phyloP scores from a whole-genome alignment of 2,797 vertebrate species.

The Pyrocephalus nanus region DNA sequence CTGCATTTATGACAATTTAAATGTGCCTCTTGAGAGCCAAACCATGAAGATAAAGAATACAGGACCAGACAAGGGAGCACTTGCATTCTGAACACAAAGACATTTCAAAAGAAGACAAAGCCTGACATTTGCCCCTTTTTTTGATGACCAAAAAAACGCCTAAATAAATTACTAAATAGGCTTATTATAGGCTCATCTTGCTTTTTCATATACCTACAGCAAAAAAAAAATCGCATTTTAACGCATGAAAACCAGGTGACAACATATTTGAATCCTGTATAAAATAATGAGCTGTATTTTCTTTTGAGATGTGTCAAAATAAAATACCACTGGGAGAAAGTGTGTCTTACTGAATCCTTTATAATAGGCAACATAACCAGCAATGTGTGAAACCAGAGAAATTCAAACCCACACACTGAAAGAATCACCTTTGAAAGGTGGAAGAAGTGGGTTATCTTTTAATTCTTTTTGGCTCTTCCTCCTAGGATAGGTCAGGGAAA shows the following conservation, averaged over 20 bases:
- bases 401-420: slow-evolving; percentile 1
- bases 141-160: neutral
- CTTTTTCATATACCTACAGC: neutral
- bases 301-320: slow-evolving; percentile 72
- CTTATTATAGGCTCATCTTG: neutral
- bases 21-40: slow-evolving; percentile 26
- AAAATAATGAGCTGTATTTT: slow-evolving; percentile 71
- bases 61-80: neutral
- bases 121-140: neutral
- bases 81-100: neutral
- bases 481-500: neutral
- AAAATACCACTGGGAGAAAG: slow-evolving; percentile 67
- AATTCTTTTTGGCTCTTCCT: neutral
- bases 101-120: neutral
- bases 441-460: neutral
- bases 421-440: slow-evolving; percentile 37
- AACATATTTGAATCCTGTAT: slow-evolving; percentile 52
- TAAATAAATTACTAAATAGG: neutral
- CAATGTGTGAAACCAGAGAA: slow-evolving; percentile 71
- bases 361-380: slow-evolving; percentile 67
- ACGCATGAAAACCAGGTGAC: slow-evolving; percentile 62
- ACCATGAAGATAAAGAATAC: neutral
- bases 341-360: slow-evolving; percentile 61
- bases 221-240: slow-evolving; percentile 5
- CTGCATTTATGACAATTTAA: slow-evolving; percentile 46